Evolutionary conservation across 2,113 vertebrate species (phyloP), one percentile per base, ranked within the genome.

Genomic region (Oreochromis spilurus): DNA sequence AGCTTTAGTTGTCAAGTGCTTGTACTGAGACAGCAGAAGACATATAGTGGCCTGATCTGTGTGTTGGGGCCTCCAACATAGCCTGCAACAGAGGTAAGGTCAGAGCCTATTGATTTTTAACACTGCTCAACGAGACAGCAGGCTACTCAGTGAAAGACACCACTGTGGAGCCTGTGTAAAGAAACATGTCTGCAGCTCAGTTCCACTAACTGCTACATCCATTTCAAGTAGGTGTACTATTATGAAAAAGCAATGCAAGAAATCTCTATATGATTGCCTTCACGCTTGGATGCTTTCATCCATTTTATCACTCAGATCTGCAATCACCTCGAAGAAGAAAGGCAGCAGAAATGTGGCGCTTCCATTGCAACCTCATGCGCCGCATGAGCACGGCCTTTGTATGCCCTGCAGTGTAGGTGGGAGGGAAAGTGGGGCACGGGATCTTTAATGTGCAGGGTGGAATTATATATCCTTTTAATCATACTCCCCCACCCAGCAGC

Each of bases 391-490:
- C 24, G 19, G 82, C 89, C 84, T 91, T 91, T 91, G 90, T 91
- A 88, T 80, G 92, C 87, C 85, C 82, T 82, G 82, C 79, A 60
- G 58, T 85, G 65, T 88, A 85, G 89, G 91, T 88, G 89, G 91
- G 93, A 90, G 90, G 91, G 96, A 97, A 97, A 97, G 97, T 96
- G 96, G 97, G 95, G 96, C 96, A 95, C 0, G 5, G 77, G 77
- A 96, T 95, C 96, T 97, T 95, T 95, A 95, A 95, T 97, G 97
- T 95, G 96, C 96, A 96, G 95, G 96, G 93, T 96, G 97, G 97
- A 97, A 97, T 93, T 93, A 93, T 93, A 90, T 97, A 98, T 98
- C 97, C 97, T 98, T 98, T 98, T 97, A 98, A 99, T 99, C 97
- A 98, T 92, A 96, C 96, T 96, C 93, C 96, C 96, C 96, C 97